A percentile compares a stretch with the other conserved stretches of the same genome.
These are phyloP conservation scores for Drosophila tanythrix DNA, from an alignment of 2,888 invertebrate species.

Conservation along the genomic window DNA sequence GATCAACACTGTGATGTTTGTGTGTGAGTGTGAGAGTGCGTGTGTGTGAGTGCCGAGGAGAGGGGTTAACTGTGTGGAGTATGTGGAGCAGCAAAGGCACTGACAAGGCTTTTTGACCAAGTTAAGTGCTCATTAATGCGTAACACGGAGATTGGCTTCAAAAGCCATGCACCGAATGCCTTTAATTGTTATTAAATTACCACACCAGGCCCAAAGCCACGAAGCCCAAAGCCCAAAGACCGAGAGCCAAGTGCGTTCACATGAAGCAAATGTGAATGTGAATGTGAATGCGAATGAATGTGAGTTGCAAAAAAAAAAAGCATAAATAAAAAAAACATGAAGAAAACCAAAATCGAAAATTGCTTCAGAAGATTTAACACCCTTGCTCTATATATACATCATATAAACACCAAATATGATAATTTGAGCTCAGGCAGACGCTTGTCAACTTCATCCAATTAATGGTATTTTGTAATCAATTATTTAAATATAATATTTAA, in stretches of 20 bases:
- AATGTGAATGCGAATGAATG: conserved; percentile 33
- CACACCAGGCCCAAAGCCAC: conserved; percentile 43
- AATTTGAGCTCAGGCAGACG: neutral
- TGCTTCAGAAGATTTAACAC: conserved; percentile 1
- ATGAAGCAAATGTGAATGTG: conserved; percentile 40
- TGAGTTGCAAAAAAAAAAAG: conserved; percentile 32
- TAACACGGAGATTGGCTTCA: conserved; percentile 82
- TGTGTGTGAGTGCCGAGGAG: neutral
- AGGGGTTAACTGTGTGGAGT: conserved; percentile 11
- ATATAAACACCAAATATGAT: neutral
- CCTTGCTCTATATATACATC: neutral
- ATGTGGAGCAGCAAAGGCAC: conserved; percentile 65
- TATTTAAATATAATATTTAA: neutral
- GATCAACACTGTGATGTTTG: neutral
- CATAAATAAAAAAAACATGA: neutral
- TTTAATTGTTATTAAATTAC: conserved; percentile 82
- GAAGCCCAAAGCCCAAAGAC: conserved; percentile 26
- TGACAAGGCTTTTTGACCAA: conserved; percentile 80
- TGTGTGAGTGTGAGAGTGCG: neutral
- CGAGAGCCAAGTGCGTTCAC: conserved; percentile 58
- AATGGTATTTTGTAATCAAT: neutral
- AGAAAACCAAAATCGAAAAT: neutral
- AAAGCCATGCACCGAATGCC: conserved; percentile 78
- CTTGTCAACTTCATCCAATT: neutral
- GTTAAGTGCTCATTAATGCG: conserved; percentile 83